Evolutionary conservation across 2,113 vertebrate genomes (phyloP), one percentile per base, ranked within the genome.

Genomic region (Alectura lathami): DNA sequence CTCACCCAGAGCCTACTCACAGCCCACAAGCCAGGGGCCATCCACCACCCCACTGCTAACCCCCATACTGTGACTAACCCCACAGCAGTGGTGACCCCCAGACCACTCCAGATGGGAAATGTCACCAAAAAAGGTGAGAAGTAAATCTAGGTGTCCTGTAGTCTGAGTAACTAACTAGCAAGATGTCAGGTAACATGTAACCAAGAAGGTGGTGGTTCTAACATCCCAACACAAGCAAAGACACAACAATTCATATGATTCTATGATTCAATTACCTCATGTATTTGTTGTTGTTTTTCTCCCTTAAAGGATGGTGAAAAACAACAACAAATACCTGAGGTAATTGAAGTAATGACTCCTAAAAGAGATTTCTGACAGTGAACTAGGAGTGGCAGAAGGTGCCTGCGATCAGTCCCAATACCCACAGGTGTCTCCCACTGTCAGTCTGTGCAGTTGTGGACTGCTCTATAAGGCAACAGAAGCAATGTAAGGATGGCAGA

Each of bases 371-470:
- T 59, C 32, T 38, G 45, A 32, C 47, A 67, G 8, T 8, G 16
- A 72, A 22, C n/a, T 42, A 83, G 18, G 16, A 89, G 32, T 1
- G 4, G 34, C 42, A 54, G 23, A 84, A 66, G 38, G 26, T 11
- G 38, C 29, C 13, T 50, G 51, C 13, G 21, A 54, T 84, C 69
- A 63, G 32, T 63, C 3, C 16, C 2, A 6, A 74, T 32, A 64
- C 0, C 0, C 8, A 17, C 0, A 29, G 64, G 11, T 29, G 53
- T 24, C 29, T 43, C 6, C 20, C 23, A 5, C 1, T 7, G 43
- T 23, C 45, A 83, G 26, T 24, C 42, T n/a, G 3, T 23, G 73
- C 72, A 66, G 38, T 0, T 0, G 50, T 21, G 32, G 26, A 75
- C 27, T 67, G 38, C 23, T 59, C 54, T 34, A 2, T 0, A 0